These are phyloP conservation scores for Sesia apiformis DNA, from an alignment of 2,888 invertebrate species.

Conservation along the genomic window DNA sequence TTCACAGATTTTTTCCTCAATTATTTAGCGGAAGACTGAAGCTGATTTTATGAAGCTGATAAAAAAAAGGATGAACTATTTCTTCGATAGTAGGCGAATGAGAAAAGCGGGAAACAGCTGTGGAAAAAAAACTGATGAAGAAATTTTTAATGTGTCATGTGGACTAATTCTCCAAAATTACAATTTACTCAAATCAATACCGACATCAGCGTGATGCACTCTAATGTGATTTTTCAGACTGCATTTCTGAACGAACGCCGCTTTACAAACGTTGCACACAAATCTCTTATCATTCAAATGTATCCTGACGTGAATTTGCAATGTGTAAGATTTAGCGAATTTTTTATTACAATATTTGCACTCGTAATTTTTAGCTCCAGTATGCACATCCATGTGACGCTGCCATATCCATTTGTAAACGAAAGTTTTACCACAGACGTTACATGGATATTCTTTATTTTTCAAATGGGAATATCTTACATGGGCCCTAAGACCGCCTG, in stretches of 20 bases:
- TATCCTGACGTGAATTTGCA: slow-evolving; percentile 27
- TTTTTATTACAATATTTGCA: slow-evolving; percentile 46
- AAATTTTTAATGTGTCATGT: no score
- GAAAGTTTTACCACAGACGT: slow-evolving; percentile 13
- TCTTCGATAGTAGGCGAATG: no score
- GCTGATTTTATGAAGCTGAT: no score
- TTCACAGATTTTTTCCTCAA: no score
- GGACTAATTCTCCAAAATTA: neutral
- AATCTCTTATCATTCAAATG: slow-evolving; percentile 28
- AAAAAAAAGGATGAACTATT: no score
- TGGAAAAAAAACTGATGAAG: no score
- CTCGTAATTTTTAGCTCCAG: slow-evolving; percentile 36
- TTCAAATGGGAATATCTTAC: slow-evolving; percentile 12
- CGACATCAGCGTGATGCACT: slow-evolving; percentile 10
- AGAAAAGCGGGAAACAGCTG: no score
- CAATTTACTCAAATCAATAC: neutral
- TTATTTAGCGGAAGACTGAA: no score
- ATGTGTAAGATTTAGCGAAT: slow-evolving; percentile 22
- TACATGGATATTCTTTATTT: slow-evolving; percentile 11
- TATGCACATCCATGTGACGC: slow-evolving; percentile 11
- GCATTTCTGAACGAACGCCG: slow-evolving; percentile 31
- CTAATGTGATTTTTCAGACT: slow-evolving; percentile 27
- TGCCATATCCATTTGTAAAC: slow-evolving; percentile 14
- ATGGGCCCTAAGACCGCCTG: slow-evolving; percentile 12
- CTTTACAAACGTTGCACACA: slow-evolving; percentile 22